These are phyloP conservation scores for Sarcophaga caerulescens DNA, from an alignment of 2,888 invertebrate genomes.

Conservation along the genomic window DNA sequence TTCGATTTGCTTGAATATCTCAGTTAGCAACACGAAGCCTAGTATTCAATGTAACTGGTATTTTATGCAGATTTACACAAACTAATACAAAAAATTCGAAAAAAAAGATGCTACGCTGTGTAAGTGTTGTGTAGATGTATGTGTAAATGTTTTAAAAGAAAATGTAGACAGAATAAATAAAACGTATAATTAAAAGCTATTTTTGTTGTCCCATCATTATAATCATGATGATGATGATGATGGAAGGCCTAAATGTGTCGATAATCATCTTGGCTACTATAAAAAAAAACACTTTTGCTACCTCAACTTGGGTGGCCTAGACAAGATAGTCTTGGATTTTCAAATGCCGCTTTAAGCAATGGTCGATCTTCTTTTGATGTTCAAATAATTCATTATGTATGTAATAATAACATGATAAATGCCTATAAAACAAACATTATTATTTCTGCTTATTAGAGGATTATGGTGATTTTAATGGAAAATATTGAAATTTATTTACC, in stretches of 20 bases:
- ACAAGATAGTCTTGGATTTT: not conserved
- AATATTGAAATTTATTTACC: constrained; percentile 2
- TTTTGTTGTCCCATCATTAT: constrained; percentile 39
- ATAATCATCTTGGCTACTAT: constrained; percentile 46
- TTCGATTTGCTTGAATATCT: too few relatives aligned
- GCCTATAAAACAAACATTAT: constrained; percentile 18
- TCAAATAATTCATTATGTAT: not conserved
- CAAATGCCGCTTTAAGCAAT: not conserved
- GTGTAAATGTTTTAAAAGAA: constrained; percentile 28
- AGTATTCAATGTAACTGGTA: too few relatives aligned
- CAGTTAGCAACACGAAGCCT: too few relatives aligned
- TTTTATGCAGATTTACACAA: too few relatives aligned
- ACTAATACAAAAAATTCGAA: too few relatives aligned
- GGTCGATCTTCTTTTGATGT: not conserved
- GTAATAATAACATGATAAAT: constrained; percentile 21
- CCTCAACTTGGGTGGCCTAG: constrained; percentile 45
- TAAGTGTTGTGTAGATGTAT: constrained; percentile 68
- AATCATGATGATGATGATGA: constrained; percentile 35
- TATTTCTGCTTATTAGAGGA: not conserved
- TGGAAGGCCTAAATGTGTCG: constrained; percentile 5
- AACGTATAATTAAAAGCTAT: constrained; percentile 39
- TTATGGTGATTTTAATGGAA: constrained; percentile 3
- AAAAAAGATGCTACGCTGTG: too few relatives aligned
- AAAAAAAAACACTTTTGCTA: constrained; percentile 20
- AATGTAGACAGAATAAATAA: constrained; percentile 19